Percentiles rank a stretch among this genome's conserved stretches.
These are phyloP conservation scores for Agriopis leucophaearia DNA, from an alignment of 2,888 invertebrate species.

Conservation along the genomic window DNA sequence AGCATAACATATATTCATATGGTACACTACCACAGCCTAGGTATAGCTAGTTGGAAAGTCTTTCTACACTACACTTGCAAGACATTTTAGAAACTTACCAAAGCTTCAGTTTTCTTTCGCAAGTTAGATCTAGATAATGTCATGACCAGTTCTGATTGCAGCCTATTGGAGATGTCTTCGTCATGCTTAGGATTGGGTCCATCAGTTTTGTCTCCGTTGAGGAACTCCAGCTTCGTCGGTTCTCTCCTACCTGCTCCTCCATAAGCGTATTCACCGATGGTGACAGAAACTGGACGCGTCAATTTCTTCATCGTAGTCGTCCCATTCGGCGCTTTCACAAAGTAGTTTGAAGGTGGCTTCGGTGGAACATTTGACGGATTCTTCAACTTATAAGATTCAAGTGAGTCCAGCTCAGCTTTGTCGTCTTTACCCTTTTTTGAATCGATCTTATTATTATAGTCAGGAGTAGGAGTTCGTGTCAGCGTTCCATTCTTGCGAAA, in stretches of 20 bases:
- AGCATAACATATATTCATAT: neutral
- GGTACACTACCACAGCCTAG: neutral
- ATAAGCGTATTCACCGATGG: constrained; percentile 89
- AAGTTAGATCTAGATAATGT: constrained; percentile 92
- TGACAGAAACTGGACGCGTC: constrained; percentile 88
- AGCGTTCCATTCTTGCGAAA: constrained; percentile 70
- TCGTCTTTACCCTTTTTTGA: constrained; percentile 72
- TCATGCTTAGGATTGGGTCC: constrained; percentile 60
- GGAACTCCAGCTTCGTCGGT: constrained; percentile 91
- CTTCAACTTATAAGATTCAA: constrained; percentile 91
- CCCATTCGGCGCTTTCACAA: constrained; percentile 85
- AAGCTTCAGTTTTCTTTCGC: constrained; percentile 89
- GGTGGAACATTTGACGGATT: constrained; percentile 87
- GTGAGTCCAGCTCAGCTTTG: constrained; percentile 90
- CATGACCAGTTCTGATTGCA: constrained; percentile 91
- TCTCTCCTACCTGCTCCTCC: constrained; percentile 85
- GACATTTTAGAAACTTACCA: constrained; percentile 74
- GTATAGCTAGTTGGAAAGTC: too few species aligned
- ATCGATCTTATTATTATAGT: constrained; percentile 72
- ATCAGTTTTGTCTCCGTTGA: constrained; percentile 79
- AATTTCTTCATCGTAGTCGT: constrained; percentile 86
- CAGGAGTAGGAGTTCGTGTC: constrained; percentile 76
- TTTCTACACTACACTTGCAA: too few species aligned
- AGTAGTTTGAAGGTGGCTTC: constrained; percentile 90
- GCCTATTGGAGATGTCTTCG: constrained; percentile 87